phyloP scores from a whole-genome alignment of 92 coral and sea anemone genomes.

The Virgularia gustaviana region DNA sequence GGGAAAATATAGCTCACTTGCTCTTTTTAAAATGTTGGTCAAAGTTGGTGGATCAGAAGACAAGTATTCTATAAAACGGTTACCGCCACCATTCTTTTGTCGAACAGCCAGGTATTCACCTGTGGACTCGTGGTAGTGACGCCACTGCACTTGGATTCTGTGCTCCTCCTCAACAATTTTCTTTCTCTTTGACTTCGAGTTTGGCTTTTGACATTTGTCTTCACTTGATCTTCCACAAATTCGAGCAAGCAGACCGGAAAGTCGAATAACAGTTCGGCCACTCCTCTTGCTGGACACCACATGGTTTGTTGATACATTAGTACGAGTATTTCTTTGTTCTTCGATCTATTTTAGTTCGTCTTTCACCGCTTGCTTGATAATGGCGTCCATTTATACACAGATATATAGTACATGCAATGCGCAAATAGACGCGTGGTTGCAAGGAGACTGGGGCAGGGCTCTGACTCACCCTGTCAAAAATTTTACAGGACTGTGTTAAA shows the following conservation, averaged over 20 bases:
- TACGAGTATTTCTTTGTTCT: too few species aligned
- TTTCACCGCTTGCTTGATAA: neutral
- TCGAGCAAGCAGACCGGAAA: conserved; percentile 42
- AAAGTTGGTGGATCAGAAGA: conserved; percentile 37
- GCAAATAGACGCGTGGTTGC: neutral
- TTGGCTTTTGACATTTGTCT: too few species aligned
- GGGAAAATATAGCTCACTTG: conserved; percentile 40
- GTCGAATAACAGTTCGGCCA: conserved; percentile 36
- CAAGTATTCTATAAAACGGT: conserved; percentile 38
- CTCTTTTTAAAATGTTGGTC: conserved; percentile 29
- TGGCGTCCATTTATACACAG: conserved; percentile 4
- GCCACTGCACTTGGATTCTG: conserved; percentile 52
- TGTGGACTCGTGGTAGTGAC: conserved; percentile 36
- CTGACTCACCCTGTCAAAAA: neutral
- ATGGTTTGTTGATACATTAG: too few species aligned
- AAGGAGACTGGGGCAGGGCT: neutral
- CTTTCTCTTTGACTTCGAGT: too few species aligned
- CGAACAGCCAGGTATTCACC: conserved; percentile 43
- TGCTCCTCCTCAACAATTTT: conserved; percentile 34
- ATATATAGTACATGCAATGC: too few species aligned
- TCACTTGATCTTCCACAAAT: too few species aligned
- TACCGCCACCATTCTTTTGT: conserved; percentile 54
- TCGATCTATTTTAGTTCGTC: neutral
- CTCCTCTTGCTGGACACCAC: conserved; percentile 1
- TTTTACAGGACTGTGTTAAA: neutral